Evolutionary conservation across 2,888 invertebrate genomes (phyloP).

Genomic region (Hymenopus coronatus): DNA sequence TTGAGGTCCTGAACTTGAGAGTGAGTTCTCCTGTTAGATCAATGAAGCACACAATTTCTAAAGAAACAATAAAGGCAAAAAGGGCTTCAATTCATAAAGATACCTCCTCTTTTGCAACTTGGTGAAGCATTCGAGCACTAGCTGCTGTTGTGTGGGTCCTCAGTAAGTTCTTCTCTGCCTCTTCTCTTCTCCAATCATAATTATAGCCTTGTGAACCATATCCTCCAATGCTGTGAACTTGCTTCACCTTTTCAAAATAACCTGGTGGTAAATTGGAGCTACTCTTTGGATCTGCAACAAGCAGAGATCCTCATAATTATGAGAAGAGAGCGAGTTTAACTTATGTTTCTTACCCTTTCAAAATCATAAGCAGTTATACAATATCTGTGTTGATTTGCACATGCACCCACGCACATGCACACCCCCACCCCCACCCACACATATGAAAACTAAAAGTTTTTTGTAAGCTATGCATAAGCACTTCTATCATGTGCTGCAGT

Average conservation of each 20-base stretch:
- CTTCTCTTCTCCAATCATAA: constrained; percentile 92
- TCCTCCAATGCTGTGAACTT: constrained; percentile 87
- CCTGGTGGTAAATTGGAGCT: constrained; percentile 77
- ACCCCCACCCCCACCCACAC: too few species aligned
- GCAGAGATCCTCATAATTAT: background rate
- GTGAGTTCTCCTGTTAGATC: too few species aligned
- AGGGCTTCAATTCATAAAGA: background rate
- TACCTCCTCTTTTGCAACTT: constrained; percentile 67
- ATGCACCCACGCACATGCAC: too few species aligned
- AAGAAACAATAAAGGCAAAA: too few species aligned
- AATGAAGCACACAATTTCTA: too few species aligned
- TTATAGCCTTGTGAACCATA: constrained; percentile 89
- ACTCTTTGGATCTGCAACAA: constrained; percentile 53
- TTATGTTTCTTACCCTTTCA: too few species aligned
- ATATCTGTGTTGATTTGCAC: too few species aligned
- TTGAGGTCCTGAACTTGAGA: too few species aligned
- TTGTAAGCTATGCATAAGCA: too few species aligned
- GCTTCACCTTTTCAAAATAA: constrained; percentile 84
- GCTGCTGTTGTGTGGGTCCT: constrained; percentile 98
- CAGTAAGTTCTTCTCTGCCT: constrained; percentile 92
- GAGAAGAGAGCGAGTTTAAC: background rate
- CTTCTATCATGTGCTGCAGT: too few species aligned
- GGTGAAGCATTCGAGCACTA: constrained; percentile 91
- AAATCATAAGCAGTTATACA: too few species aligned
- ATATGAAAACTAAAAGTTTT: too few species aligned